A percentile compares a stretch with the other conserved stretches of the same genome.
These are phyloP conservation scores for Danaus melanippus DNA, from an alignment of 1,140 invertebrate species.

Conservation along the genomic window DNA sequence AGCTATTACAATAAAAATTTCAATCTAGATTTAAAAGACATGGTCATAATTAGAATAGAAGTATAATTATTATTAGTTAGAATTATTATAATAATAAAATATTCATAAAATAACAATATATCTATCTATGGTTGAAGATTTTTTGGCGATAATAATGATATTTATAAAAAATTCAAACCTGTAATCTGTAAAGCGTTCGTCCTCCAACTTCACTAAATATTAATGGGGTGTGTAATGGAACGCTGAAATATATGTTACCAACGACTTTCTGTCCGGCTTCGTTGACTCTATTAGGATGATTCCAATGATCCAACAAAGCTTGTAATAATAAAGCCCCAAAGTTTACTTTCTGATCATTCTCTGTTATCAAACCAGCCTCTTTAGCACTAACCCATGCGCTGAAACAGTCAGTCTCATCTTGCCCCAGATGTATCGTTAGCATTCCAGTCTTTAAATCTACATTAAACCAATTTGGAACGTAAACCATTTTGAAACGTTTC, in stretches of 20 bases:
- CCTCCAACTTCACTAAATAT: constrained; percentile 98
- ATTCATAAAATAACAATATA: too few species aligned
- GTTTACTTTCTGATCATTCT: constrained; percentile 94
- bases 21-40: too few species aligned
- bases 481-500: constrained; percentile 92
- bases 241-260: constrained; percentile 90
- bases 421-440: constrained; percentile 95
- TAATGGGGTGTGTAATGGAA: constrained; percentile 96
- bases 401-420: constrained; percentile 98
- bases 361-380: constrained; percentile 90
- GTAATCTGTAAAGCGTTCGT: constrained; percentile 84
- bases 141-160: background rate
- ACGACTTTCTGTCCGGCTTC: constrained; percentile 78
- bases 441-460: constrained; percentile 99
- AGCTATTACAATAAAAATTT: too few species aligned
- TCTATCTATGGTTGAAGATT: too few species aligned
- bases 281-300: constrained; percentile 74
- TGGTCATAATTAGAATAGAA: too few species aligned
- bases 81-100: too few species aligned
- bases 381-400: constrained; percentile 98
- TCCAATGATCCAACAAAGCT: constrained; percentile 97
- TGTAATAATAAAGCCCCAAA: constrained; percentile 95
- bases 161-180: constrained; percentile 33
- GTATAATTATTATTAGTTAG: too few species aligned
- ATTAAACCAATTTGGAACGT: constrained; percentile 99